These are phyloP conservation scores for Dallia pectoralis DNA, from an alignment of 2,797 vertebrate species.

Conservation along the genomic window DNA sequence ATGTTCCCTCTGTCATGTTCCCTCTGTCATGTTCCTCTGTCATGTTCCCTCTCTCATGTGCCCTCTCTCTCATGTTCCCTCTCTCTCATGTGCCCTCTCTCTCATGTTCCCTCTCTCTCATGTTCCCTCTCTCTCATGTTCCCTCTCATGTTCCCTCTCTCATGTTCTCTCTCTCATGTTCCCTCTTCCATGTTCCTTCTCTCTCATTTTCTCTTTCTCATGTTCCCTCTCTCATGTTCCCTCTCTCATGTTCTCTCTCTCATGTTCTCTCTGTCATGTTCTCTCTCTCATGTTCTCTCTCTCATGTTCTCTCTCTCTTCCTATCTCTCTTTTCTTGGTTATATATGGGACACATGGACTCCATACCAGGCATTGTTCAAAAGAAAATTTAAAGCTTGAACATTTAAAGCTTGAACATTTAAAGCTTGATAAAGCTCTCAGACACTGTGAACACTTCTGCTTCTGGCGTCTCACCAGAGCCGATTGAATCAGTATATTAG, in stretches of 20 bases:
- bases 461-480: not conserved
- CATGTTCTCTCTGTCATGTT: too few relatives aligned
- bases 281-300: too few relatives aligned
- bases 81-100: too few relatives aligned
- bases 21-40: too few relatives aligned
- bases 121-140: not conserved
- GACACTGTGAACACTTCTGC: conserved; percentile 17
- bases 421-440: too few relatives aligned
- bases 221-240: not conserved
- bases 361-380: conserved; percentile 79
- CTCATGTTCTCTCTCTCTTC: too few relatives aligned
- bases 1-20: not conserved
- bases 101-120: too few relatives aligned
- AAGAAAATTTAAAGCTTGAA: too few relatives aligned
- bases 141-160: not conserved
- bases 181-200: not conserved
- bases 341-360: conserved; percentile 83
- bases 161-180: not conserved
- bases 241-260: too few relatives aligned
- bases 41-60: conserved; percentile 1
- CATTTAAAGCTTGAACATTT: too few relatives aligned
- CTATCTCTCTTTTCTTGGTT: conserved; percentile 56
- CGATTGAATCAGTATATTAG: not conserved
- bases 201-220: not conserved
- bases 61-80: not conserved